These are phyloP conservation scores for Drosophila carrolli DNA, from an alignment of 1,140 invertebrate species.

Conservation along the genomic window DNA sequence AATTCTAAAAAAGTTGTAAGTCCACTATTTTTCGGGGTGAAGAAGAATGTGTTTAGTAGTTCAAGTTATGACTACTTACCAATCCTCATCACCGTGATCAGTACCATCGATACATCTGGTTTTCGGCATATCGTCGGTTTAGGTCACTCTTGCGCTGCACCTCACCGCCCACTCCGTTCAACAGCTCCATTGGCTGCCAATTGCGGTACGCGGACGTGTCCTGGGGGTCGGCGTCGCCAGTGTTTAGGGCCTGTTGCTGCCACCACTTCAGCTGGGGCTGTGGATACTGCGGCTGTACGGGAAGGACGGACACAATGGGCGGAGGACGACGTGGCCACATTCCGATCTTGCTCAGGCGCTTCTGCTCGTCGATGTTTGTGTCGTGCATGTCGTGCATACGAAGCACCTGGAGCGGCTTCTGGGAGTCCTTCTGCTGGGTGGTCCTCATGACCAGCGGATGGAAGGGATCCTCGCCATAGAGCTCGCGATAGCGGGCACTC, in stretches of 20 bases:
- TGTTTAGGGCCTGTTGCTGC: slow-evolving; percentile 61
- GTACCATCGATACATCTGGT: slow-evolving; percentile 45
- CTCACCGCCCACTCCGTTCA: slow-evolving; percentile 55
- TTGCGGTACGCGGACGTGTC: slow-evolving; percentile 60
- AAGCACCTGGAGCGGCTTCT: slow-evolving; percentile 44
- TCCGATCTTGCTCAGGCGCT: slow-evolving; percentile 61
- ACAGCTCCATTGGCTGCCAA: slow-evolving; percentile 56
- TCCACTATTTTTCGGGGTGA: no score
- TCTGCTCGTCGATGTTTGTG: slow-evolving; percentile 68
- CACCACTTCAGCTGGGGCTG: slow-evolving; percentile 62
- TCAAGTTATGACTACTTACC: no score
- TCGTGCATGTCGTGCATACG: slow-evolving; percentile 50
- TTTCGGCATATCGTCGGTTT: slow-evolving; percentile 59
- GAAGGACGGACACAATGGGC: slow-evolving; percentile 66
- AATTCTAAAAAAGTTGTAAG: no score
- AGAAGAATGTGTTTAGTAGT: no score
- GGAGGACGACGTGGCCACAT: slow-evolving; percentile 53
- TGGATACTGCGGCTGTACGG: slow-evolving; percentile 40
- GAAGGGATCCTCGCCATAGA: slow-evolving; percentile 82
- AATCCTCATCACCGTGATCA: neutral
- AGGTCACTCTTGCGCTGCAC: slow-evolving; percentile 63
- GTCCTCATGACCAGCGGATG: slow-evolving; percentile 36
- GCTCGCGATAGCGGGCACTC: slow-evolving; percentile 59
- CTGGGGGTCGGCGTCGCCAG: slow-evolving; percentile 30
- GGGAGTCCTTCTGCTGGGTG: neutral